Evolutionary conservation across 2,113 vertebrate species (phyloP), one percentile per base, ranked within the genome.

Genomic region (Cottus gobio): DNA sequence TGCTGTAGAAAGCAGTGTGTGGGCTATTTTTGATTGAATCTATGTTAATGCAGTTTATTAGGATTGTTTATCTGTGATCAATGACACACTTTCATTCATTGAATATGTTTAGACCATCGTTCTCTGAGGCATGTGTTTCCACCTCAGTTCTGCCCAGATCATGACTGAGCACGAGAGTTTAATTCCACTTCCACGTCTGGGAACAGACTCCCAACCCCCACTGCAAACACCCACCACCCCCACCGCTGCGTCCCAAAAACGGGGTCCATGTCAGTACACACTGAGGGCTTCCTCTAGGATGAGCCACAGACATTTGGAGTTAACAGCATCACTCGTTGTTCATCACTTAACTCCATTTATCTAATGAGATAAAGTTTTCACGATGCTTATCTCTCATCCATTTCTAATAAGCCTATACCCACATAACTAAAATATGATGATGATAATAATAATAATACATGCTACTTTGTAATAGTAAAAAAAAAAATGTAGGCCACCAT

Each of bases 181-280:
- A 75, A 5, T 64, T 82, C 54, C 63, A 61, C 57, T 34, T 73
- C 72, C 69, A n/a, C n/a, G n/a, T n/a, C 67, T 58, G 64, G 37
- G 44, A 5, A 2, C 50, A 62, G 39, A 26, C 22, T 77, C 44
- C 80, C 77, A 86, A 75, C 86, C 86, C 87, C 80, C 76, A 76
- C 63, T 0, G 30, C 87, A 89, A 81, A 83, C 81, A 46, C 74
- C 77, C 85, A 34, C 9, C 58, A 12, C 70, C 66, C 82, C 56
- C 66, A 42, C 50, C 65, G 36, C 37, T 34, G 58, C 61, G 46
- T 60, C 64, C 58, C 34, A 18, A 87, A 79, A 79, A 65, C 67
- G 61, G 36, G 56, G 71, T 79, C 66, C 3, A 4, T 72, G 75
- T 79, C 63, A 5, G 20, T 18, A 10, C 7, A 9, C 57, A 79